Conservation (phyloP, 1,140 invertebrate genomes). For the Eurosta solidaginis region DNA sequence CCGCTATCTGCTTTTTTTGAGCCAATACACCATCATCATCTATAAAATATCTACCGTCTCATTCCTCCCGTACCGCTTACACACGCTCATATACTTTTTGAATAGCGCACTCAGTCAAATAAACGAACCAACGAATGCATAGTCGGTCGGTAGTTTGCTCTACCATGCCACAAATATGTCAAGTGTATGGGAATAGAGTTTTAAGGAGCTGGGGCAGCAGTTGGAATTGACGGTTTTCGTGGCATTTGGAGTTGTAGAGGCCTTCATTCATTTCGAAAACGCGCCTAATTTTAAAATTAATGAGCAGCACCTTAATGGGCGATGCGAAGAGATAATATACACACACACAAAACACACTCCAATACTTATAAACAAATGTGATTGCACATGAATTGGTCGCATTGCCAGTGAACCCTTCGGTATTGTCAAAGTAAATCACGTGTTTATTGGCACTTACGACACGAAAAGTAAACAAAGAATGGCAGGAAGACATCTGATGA, state of each 20-base stretch:
- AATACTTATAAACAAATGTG: neutral
- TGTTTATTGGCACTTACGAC: conserved; percentile 36
- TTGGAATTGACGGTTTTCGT: neutral
- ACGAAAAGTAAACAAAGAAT: conserved; percentile 30
- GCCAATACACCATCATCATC: neutral
- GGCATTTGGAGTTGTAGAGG: conserved; percentile 6
- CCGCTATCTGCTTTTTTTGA: neutral
- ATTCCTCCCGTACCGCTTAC: no score
- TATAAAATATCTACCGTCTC: neutral
- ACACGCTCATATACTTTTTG: neutral
- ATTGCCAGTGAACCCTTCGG: conserved; percentile 13
- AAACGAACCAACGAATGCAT: neutral
- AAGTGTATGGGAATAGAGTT: neutral
- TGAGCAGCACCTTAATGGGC: conserved; percentile 59
- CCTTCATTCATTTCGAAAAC: conserved; percentile 44
- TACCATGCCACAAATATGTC: neutral
- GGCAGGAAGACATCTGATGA: conserved; percentile 46
- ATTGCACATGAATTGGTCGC: neutral
- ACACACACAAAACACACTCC: neutral
- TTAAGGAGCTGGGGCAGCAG: neutral
- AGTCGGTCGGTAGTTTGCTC: neutral
- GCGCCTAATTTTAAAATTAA: conserved; percentile 59
- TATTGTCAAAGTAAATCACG: conserved; percentile 45
- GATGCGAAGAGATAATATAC: conserved; percentile 37
- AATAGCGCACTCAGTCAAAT: conserved; percentile 39